A percentile compares a stretch with the other conserved stretches of the same genome.
These are phyloP conservation scores for Struthio camelus DNA, from an alignment of 2,113 vertebrate genomes.

Conservation along the genomic window DNA sequence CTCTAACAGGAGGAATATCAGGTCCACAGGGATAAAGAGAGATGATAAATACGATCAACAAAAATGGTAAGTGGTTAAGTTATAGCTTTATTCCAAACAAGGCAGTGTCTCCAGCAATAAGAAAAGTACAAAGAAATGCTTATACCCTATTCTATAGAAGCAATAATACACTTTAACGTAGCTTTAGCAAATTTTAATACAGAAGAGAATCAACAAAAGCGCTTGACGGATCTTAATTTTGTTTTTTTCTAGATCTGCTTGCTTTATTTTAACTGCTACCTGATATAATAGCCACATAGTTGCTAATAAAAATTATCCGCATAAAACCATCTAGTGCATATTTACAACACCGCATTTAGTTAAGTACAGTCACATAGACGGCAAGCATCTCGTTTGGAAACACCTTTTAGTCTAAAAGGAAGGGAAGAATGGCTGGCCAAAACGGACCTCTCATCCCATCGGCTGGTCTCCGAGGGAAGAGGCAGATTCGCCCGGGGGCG, in stretches of 20 bases:
- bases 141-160: not conserved
- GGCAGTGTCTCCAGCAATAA: not conserved
- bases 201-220: not conserved
- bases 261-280: not conserved
- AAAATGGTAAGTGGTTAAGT: not conserved
- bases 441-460: not conserved
- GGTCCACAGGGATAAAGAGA: not conserved
- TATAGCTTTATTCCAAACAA: not conserved
- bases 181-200: not conserved
- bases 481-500: not conserved
- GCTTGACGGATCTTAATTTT: not conserved
- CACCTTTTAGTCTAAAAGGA: not conserved
- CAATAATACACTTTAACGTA: not conserved
- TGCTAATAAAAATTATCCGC: not conserved
- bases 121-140: not conserved
- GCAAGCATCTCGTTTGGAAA: not conserved
- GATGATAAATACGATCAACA: not conserved
- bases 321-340: not conserved
- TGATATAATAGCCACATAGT: not conserved
- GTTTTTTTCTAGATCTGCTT: not conserved
- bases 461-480: not conserved
- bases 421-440: not conserved
- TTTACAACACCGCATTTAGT: not conserved
- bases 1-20: not conserved
- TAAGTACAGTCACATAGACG: not conserved